A percentile compares a stretch with the other conserved stretches of the same genome.
Conservation (phyloP, 2,888 invertebrate species). For the Erebia ligea region DNA sequence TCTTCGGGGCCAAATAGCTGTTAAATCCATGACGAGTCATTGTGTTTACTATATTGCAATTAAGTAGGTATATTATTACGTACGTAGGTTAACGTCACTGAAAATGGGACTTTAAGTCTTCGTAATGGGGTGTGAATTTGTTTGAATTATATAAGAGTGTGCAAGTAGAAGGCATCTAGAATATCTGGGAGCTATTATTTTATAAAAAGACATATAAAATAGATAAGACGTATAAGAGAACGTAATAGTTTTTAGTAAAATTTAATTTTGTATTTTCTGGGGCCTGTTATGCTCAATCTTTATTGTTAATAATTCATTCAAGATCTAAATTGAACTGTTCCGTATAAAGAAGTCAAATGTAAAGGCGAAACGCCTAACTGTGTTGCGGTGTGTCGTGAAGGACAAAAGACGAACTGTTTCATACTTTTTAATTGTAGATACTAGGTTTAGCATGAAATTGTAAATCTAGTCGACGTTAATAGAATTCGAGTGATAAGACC, state of each 20-base stretch:
- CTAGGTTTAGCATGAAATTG: too few relatives aligned
- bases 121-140: constrained; percentile 27
- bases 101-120: constrained; percentile 37
- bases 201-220: constrained; percentile 29
- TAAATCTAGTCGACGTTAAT: too few relatives aligned
- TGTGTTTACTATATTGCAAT: constrained; percentile 46
- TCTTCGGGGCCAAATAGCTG: constrained; percentile 80
- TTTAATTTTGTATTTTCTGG: constrained; percentile 20
- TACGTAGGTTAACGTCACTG: constrained; percentile 29
- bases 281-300: background rate
- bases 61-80: constrained; percentile 40
- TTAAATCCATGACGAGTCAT: constrained; percentile 79
- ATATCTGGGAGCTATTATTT: constrained; percentile 26
- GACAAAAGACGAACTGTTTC: too few relatives aligned
- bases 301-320: too few relatives aligned
- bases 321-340: too few relatives aligned
- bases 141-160: constrained; percentile 17
- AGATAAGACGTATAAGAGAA: constrained; percentile 27
- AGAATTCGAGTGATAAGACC: too few relatives aligned
- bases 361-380: too few relatives aligned
- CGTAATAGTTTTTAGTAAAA: constrained; percentile 23
- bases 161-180: constrained; percentile 35
- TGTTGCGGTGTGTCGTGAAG: too few relatives aligned
- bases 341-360: too few relatives aligned
- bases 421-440: too few relatives aligned